Base-by-base conservation (phyloP, 2,797 vertebrate species). In the Malacoraja senta region DNA sequence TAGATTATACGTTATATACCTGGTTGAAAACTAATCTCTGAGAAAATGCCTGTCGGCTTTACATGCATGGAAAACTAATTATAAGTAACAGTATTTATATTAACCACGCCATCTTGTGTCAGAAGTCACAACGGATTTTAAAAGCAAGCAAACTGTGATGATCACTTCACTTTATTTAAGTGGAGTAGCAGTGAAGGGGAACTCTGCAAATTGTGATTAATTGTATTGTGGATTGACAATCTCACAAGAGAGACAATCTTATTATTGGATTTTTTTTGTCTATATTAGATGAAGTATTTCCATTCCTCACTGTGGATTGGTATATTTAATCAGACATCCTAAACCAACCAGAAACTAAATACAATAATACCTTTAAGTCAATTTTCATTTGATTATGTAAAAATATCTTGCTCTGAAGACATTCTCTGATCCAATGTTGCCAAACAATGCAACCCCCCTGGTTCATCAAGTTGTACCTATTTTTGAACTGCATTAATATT, bases 111-210 rank as follows among this genome's bases (percentile, higher is more conserved):
- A 63, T 32, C 19, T 72, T 84, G 53, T 86, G 58, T 86, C 58
- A 61, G 13, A 86, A n/a, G 83, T 86, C 24, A 61, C 53, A 86
- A 86, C n/a, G 29, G 58, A 29, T 61, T 61, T 86, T 86, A 15
- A 86, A 63, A 86, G 58, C 53, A 86, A 63, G 26, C 12, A 86
- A 61, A 86, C n/a, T 24, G 8, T 24, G 7, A 26, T 65, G 12
- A 88, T 88, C n/a, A 32, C 63, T 88, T 88, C 63, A 68, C 61
- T 88, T 68, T 35, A 88, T 63, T 88, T 88, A 63, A 68, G 84
- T 88, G 8, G 61, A 32, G 63, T 3, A 9, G 61, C 4, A 32
- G 15, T 63, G 61, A 88, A 68, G 61, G 17, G 58, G 53, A 88
- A 88, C 58, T 26, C 58, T 65, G n/a, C 65, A 65, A 0, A 19